phyloP scores from a whole-genome alignment of 2,797 vertebrate species.

The Zalophus californianus region DNA sequence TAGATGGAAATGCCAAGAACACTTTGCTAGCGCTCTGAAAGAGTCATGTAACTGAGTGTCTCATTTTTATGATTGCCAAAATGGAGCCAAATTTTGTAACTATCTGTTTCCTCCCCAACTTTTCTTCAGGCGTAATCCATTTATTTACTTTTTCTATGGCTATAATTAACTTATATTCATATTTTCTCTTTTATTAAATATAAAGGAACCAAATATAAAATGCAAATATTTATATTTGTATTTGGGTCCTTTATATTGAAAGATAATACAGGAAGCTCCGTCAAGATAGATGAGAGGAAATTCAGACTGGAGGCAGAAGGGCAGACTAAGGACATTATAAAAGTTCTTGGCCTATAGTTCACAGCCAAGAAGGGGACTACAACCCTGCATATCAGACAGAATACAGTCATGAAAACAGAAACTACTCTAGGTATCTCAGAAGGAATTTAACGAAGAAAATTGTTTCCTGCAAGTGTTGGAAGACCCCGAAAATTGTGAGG shows the following conservation, averaged over 20 bases:
- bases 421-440: neutral
- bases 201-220: neutral
- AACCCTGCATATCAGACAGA: neutral
- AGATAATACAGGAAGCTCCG: neutral
- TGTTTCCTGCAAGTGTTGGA: neutral
- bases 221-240: neutral
- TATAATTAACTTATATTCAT: neutral
- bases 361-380: neutral
- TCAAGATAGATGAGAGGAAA: neutral
- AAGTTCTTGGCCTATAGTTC: neutral
- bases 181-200: neutral
- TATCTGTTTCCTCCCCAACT: neutral
- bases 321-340: neutral
- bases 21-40: neutral
- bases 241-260: neutral
- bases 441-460: neutral
- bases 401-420: neutral
- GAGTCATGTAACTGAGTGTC: neutral
- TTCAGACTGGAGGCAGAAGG: neutral
- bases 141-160: neutral
- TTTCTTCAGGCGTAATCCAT: neutral
- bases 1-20: neutral
- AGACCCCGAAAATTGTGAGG: neutral
- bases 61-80: neutral
- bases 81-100: neutral